A percentile compares a stretch with the other conserved stretches of the same genome.
phyloP scores from a whole-genome alignment of 30 jellyfish, hydroid and myxozoan genomes.

The Chrysaora quinquecirrha region DNA sequence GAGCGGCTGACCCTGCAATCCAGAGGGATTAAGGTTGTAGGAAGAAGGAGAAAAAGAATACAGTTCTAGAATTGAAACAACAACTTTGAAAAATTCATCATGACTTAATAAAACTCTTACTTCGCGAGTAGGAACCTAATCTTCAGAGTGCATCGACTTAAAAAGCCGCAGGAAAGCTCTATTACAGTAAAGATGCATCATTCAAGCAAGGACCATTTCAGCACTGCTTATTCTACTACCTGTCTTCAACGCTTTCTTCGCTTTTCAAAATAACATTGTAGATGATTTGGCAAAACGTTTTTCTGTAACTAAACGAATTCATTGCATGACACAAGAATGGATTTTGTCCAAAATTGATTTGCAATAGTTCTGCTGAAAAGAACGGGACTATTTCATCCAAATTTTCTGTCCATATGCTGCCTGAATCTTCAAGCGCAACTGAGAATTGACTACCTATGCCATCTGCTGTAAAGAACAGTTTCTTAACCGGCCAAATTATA shows the following conservation, averaged over 20 bases:
- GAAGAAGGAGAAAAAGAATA: too few species aligned
- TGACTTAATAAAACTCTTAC: too few species aligned
- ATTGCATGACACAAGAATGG: conserved; percentile 62
- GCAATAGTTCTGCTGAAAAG: conserved; percentile 37
- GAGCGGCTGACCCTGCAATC: too few species aligned
- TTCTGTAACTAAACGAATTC: conserved; percentile 29
- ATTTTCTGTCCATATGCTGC: conserved; percentile 22
- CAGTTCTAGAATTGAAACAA: too few species aligned
- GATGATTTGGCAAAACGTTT: conserved; percentile 19
- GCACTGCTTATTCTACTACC: too few species aligned
- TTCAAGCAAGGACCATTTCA: too few species aligned
- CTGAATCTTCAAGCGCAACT: conserved; percentile 22
- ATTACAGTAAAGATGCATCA: too few species aligned
- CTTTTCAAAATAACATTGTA: conserved; percentile 34
- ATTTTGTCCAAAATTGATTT: conserved; percentile 65
- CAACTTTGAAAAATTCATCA: too few species aligned
- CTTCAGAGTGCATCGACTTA: too few species aligned
- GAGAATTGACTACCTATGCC: conserved; percentile 54
- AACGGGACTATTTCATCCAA: conserved; percentile 67
- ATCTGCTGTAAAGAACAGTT: conserved; percentile 56
- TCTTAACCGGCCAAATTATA: conserved; percentile 49
- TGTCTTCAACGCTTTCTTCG: conserved; percentile 24
- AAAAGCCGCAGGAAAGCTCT: too few species aligned
- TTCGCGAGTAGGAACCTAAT: too few species aligned
- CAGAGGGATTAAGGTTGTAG: too few species aligned